These are phyloP conservation scores for Scyliorhinus canicula DNA, from an alignment of 2,797 vertebrate species.

Conservation along the genomic window DNA sequence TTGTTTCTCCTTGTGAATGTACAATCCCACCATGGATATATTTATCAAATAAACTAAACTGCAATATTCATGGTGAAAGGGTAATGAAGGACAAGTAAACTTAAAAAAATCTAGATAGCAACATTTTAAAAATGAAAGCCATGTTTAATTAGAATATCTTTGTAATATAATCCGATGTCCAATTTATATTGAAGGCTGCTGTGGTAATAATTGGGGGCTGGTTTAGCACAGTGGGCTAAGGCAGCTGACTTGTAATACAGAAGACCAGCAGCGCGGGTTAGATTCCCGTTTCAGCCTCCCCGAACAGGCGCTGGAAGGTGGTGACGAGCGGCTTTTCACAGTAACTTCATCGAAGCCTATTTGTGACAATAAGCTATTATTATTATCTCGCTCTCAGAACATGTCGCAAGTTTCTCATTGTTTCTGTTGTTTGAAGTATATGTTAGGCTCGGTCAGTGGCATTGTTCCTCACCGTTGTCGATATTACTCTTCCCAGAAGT, in stretches of 20 bases:
- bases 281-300: too few species aligned
- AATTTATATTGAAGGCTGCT: neutral
- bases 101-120: neutral
- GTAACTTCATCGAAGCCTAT: too few species aligned
- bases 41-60: neutral
- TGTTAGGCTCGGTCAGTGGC: neutral
- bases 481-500: neutral
- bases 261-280: too few species aligned
- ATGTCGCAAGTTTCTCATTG: neutral
- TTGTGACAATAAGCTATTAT: too few species aligned
- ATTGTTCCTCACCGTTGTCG: neutral
- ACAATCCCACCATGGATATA: neutral
- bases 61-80: neutral
- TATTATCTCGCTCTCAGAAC: too few species aligned
- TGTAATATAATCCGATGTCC: neutral
- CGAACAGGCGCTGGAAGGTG: too few species aligned
- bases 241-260: too few species aligned
- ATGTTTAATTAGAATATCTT: too few species aligned
- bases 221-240: too few species aligned
- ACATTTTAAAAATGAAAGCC: too few species aligned
- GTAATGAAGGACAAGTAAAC: too few species aligned
- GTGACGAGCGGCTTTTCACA: neutral
- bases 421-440: neutral
- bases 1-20: neutral
- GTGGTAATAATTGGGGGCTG: neutral